Base-by-base conservation (phyloP, 2,888 invertebrate species). In the Auanema sp. region DNA sequence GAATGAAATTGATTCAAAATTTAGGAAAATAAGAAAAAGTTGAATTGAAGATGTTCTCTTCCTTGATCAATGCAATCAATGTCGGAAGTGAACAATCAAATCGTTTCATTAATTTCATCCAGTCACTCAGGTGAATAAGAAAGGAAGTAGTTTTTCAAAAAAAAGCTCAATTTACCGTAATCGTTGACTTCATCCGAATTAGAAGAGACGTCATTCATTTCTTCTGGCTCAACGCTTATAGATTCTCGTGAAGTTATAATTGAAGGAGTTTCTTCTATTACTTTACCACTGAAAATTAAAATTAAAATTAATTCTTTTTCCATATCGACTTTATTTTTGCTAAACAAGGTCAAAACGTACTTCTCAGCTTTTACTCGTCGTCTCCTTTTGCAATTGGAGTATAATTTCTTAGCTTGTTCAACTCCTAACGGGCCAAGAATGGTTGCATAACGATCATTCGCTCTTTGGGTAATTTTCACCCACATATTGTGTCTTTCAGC, bases 391-490 rank as follows among this genome's bases (percentile, higher is more conserved):
- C 60, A 68, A 49, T 73, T 73, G 11, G 70, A 71, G 50, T 58
- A 69, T 0, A 68, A 23, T 41, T 73, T 73, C 58, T 73, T 73
- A 21, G 66, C 65, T 53, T 71, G 70, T 41, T 64, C 65, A 1
- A 65, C 56, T 1, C 60, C 58, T 16, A 71, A 44, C 5, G 53
- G 43, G 2, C 62, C 66, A 23, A 71, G 51, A 2, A 33, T 25
- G 14, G 51, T 52, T 21, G 56, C 52, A 50, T 55, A 66, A 43
- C 58, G 58, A 12, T 64, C 59, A 25, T 68, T 69, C 16, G 64
- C 63, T 47, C 65, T 58, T 41, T 63, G 43, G 1, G 65, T 63
- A 12, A 71, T 61, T 21, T 64, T 57, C 14, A 62, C 57, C 71
- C 68, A 66, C 68, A 71, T 71, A 42, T 52, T 53, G 23, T 64